Conservation (phyloP, 2,888 invertebrate genomes). For the Melieria omissa region DNA sequence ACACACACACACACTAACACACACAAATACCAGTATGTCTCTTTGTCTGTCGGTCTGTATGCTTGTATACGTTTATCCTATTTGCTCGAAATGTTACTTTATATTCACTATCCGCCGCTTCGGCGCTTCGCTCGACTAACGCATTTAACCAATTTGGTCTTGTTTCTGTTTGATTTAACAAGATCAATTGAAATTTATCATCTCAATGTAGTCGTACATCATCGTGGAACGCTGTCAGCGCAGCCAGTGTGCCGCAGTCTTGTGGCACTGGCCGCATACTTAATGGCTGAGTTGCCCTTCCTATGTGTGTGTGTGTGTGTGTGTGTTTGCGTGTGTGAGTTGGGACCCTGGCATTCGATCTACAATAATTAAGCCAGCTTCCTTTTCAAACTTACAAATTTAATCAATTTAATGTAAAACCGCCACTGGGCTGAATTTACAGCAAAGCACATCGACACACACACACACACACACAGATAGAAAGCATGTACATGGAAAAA, state of each 20-base stretch:
- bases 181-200: constrained; percentile 34
- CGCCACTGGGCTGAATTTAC: no score
- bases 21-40: background rate
- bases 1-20: background rate
- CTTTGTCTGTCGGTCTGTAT: background rate
- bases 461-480: no score
- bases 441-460: no score
- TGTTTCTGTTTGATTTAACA: constrained; percentile 31
- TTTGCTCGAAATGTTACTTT: no score
- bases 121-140: background rate
- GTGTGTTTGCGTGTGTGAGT: background rate
- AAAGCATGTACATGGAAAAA: no score
- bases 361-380: no score
- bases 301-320: background rate
- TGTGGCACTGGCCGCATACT: background rate
- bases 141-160: constrained; percentile 17
- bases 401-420: no score
- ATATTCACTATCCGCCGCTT: no score
- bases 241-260: background rate
- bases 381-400: no score
- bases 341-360: no score
- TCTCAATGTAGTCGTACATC: constrained; percentile 14
- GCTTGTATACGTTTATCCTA: no score
- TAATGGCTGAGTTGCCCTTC: constrained; percentile 11
- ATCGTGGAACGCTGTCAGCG: background rate